Evolutionary conservation across 2,888 invertebrate species (phyloP).

Genomic region (Caenorhabditis auriculariae): DNA sequence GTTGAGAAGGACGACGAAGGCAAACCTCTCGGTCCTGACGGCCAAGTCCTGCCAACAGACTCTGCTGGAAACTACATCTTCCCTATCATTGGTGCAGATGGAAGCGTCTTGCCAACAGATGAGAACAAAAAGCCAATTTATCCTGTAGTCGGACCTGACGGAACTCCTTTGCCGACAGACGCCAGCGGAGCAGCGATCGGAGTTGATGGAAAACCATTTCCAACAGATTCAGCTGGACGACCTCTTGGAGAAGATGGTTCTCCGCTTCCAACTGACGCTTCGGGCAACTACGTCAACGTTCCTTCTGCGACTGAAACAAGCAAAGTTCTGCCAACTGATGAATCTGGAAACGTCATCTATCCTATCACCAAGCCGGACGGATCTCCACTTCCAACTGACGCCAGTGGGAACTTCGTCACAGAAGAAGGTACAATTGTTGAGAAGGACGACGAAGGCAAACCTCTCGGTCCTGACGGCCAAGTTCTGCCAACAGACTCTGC

Average conservation of each 20-base stretch:
- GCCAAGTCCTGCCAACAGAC: conserved; percentile 22
- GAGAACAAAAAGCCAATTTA: conserved; percentile 6
- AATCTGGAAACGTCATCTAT: conserved; percentile 10
- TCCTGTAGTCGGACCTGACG: conserved; percentile 25
- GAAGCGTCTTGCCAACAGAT: conserved; percentile 13
- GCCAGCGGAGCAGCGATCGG: conserved; percentile 19
- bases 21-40: conserved; percentile 27
- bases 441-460: conserved; percentile 24
- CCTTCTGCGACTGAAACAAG: conserved; percentile 11
- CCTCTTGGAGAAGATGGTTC: conserved; percentile 34
- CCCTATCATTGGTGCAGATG: conserved; percentile 18
- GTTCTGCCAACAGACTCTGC: conserved; percentile 14
- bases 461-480: conserved; percentile 32
- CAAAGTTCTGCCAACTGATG: conserved; percentile 23
- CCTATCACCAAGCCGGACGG: conserved; percentile 26
- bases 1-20: conserved; percentile 21
- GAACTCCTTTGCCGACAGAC: conserved; percentile 31
- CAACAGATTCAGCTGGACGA: conserved; percentile 17
- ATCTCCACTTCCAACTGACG: conserved; percentile 31
- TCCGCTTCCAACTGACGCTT: conserved; percentile 19
- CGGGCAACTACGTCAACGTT: conserved; percentile 19
- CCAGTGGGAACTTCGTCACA: conserved; percentile 27
- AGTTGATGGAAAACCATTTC: conserved; percentile 25
- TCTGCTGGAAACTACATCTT: conserved; percentile 22
- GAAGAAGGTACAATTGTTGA: conserved; percentile 25